phyloP scores from a whole-genome alignment of 2,113 vertebrate genomes.

The Hippocampus mohnikei region DNA sequence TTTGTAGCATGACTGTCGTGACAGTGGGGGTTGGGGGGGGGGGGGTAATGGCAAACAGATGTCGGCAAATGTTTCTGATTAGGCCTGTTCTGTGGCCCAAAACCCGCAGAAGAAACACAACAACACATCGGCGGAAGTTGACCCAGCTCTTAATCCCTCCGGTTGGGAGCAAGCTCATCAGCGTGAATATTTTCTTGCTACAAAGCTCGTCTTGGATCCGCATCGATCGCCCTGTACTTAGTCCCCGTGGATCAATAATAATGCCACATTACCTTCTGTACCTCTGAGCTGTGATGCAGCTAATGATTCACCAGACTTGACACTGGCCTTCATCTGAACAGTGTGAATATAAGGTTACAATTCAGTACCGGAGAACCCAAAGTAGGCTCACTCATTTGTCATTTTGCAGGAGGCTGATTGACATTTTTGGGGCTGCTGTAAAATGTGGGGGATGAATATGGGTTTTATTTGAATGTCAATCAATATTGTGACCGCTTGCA shows the following conservation, averaged over 20 bases:
- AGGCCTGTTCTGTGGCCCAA: constrained; percentile 45
- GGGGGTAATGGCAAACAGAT: constrained; percentile 56
- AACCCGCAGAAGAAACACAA: background rate
- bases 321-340: constrained; percentile 11
- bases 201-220: constrained; percentile 8
- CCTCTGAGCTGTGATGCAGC: constrained; percentile 16
- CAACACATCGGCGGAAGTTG: constrained; percentile 5
- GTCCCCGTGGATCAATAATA: constrained; percentile 44
- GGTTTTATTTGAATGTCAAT: too few species aligned
- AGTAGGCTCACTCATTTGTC: background rate
- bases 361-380: background rate
- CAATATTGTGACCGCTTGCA: too few species aligned
- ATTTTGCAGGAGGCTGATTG: background rate
- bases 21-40: constrained; percentile 4
- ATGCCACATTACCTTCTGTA: constrained; percentile 31
- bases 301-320: constrained; percentile 26
- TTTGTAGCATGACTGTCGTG: constrained; percentile 49
- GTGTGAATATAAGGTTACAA: too few species aligned
- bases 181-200: constrained; percentile 22
- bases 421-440: too few species aligned
- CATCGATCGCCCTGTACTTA: constrained; percentile 38
- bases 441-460: too few species aligned
- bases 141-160: constrained; percentile 28
- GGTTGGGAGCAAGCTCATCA: constrained; percentile 38
- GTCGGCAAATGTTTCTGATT: constrained; percentile 32